phyloP scores from a whole-genome alignment of 1,140 invertebrate species.

The Trissolcus basalis region DNA sequence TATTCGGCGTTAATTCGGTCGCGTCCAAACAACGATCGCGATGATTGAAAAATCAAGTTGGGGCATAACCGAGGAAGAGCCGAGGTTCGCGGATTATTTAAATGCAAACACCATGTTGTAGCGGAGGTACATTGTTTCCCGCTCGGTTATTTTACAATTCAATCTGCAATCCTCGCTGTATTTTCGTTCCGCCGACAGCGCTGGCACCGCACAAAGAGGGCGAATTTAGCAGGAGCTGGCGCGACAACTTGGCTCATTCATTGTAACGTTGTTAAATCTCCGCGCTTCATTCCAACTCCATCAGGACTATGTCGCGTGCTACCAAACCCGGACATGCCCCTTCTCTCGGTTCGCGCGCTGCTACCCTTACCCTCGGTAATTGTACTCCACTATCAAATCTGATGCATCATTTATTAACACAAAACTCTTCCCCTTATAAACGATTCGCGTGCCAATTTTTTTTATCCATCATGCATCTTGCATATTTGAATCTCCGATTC shows the following conservation, averaged over 20 bases:
- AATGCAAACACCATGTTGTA: slow-evolving; percentile 74
- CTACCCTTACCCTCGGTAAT: slow-evolving; percentile 63
- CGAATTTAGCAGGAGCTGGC: slow-evolving; percentile 49
- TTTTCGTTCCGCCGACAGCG: slow-evolving; percentile 54
- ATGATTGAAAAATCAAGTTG: slow-evolving; percentile 52
- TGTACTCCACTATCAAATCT: slow-evolving; percentile 62
- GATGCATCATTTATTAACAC: slow-evolving; percentile 63
- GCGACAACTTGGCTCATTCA: slow-evolving; percentile 66
- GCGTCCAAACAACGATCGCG: slow-evolving; percentile 38
- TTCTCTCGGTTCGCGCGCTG: slow-evolving; percentile 27
- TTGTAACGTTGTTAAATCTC: slow-evolving; percentile 74
- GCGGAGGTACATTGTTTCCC: slow-evolving; percentile 69
- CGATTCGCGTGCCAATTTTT: slow-evolving; percentile 44
- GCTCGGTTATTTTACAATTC: slow-evolving; percentile 74
- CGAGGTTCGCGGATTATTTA: slow-evolving; percentile 72
- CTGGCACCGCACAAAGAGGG: slow-evolving; percentile 60
- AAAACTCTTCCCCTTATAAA: slow-evolving; percentile 29
- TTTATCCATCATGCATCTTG: slow-evolving; percentile 32
- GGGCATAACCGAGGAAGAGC: slow-evolving; percentile 37
- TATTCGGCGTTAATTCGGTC: slow-evolving; percentile 34
- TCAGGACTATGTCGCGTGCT: slow-evolving; percentile 57
- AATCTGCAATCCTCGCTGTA: slow-evolving; percentile 68
- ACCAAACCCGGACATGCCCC: slow-evolving; percentile 44
- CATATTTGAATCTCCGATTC: slow-evolving; percentile 35
- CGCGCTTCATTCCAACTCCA: slow-evolving; percentile 63